Evolutionary conservation across 2,113 vertebrate genomes (phyloP), one percentile per base, ranked within the genome.

Genomic region (Siphamia tubifer): DNA sequence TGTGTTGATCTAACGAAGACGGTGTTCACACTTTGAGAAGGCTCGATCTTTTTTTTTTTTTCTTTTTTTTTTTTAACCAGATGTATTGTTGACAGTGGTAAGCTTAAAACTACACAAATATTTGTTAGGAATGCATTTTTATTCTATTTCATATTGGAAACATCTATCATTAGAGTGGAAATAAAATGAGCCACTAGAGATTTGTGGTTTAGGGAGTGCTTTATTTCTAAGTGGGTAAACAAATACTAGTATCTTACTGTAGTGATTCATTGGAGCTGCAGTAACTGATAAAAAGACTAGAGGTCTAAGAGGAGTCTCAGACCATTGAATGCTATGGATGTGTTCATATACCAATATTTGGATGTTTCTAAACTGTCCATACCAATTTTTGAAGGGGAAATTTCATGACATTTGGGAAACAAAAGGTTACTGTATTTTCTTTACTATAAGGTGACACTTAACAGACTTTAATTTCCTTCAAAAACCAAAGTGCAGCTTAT

Each of bases 1-100:
- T 40, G 48, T 45, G 62, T 66, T 72, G 74, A 74, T 80, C 72
- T 65, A 75, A 69, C 58, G 24, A 34, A 55, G 35, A 61, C 57
- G 13, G 20, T 16, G 5, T 24, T 81, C 27, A 19, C 19, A 23
- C 13, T 16, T 43, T 32, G 19, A 20, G 23, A 45, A 56, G 57
- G 42, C 32, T 36, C 36, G 12, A 43, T 73, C 40, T 20, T 56
- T 45, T 68, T 23, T 8, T 34, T 11, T 11, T 34, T 8, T n/a
- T n/a, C n/a, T n/a, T n/a, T n/a, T n/a, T n/a, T n/a, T n/a, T n/a
- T 13, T 40, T 45, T 25, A 0, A 43, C 34, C 51, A 24, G 17
- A 39, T 43, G 49, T 32, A 49, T 66, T 63, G 42, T 58, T 54
- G 35, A 49, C 27, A 32, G 60, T 6, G n/a, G 2, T 15, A 24